A percentile compares a stretch with the other conserved stretches of the same genome.
These are phyloP conservation scores for Nymphalis io DNA, from an alignment of 1,140 invertebrate genomes.

Conservation along the genomic window DNA sequence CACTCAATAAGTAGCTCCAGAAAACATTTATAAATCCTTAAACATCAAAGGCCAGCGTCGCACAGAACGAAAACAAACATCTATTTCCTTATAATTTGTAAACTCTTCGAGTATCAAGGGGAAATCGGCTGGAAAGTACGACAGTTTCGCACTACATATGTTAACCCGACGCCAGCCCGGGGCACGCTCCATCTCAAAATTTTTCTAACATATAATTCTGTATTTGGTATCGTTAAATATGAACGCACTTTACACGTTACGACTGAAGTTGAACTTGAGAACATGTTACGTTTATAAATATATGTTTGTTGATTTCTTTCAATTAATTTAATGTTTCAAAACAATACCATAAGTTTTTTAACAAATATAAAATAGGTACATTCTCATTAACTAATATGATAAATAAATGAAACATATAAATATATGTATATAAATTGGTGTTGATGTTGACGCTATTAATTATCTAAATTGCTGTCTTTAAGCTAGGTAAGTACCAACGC, in stretches of 20 bases:
- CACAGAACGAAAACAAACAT: constrained; percentile 5
- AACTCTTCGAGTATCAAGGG: constrained; percentile 25
- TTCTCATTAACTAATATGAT: too few relatives aligned
- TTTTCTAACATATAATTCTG: constrained; percentile 23
- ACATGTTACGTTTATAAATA: background rate
- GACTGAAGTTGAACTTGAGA: background rate
- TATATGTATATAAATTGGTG: too few relatives aligned
- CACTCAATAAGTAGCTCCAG: background rate
- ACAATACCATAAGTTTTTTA: too few relatives aligned
- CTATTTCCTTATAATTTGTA: constrained; percentile 17
- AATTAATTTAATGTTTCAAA: too few relatives aligned
- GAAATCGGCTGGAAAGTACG: constrained; percentile 23
- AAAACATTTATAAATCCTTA: background rate
- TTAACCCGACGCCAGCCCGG: constrained; percentile 10
- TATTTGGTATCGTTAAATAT: constrained; percentile 9
- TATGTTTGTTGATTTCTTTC: too few relatives aligned
- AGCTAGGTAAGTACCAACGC: too few relatives aligned
- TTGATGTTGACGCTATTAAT: too few relatives aligned
- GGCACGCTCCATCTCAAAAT: background rate
- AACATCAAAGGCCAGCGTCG: background rate
- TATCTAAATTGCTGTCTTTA: too few relatives aligned
- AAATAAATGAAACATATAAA: too few relatives aligned
- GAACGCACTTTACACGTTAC: constrained; percentile 6
- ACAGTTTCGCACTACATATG: constrained; percentile 25
- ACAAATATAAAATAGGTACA: too few relatives aligned